phyloP scores from a whole-genome alignment of 2,888 invertebrate species.

The Caenorhabditis sulstoni region DNA sequence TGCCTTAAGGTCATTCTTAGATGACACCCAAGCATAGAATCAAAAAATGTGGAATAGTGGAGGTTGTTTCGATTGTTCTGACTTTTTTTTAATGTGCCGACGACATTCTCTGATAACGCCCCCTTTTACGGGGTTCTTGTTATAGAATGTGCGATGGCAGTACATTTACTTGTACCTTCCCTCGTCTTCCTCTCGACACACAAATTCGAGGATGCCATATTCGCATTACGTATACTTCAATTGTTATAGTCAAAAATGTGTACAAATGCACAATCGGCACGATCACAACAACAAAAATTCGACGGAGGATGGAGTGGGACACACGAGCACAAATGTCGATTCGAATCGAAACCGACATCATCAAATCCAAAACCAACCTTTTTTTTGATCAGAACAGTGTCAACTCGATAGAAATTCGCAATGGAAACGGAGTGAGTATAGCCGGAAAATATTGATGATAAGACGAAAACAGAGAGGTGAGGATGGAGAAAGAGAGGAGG shows the following conservation, averaged over 20 bases:
- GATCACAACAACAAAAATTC: conserved; percentile 40
- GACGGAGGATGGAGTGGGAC: not conserved
- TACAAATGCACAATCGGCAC: conserved; percentile 3
- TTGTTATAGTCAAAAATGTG: conserved; percentile 40
- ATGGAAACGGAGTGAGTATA: not conserved
- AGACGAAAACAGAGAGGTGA: conserved; percentile 35
- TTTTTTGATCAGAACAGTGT: conserved; percentile 4
- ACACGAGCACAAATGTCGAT: conserved; percentile 31
- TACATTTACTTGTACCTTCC: conserved; percentile 56
- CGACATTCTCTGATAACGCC: conserved; percentile 1
- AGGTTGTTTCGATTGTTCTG: too few relatives aligned
- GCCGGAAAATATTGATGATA: conserved; percentile 10
- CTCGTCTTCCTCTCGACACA: conserved; percentile 2
- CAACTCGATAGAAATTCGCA: not conserved
- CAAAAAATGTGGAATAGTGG: not conserved
- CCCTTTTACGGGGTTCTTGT: not conserved
- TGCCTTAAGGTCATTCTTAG: too few relatives aligned
- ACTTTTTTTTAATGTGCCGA: too few relatives aligned
- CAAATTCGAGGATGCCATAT: conserved; percentile 27
- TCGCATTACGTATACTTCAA: conserved; percentile 50
- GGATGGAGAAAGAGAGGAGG: not conserved
- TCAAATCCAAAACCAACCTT: not conserved
- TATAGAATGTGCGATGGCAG: conserved; percentile 11
- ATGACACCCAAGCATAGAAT: too few relatives aligned
- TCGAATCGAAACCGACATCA: conserved; percentile 7